A percentile compares a stretch with the other conserved stretches of the same genome.
Evolutionary conservation across 2,797 vertebrate genomes (phyloP).

Genomic region (Falco peregrinus): DNA sequence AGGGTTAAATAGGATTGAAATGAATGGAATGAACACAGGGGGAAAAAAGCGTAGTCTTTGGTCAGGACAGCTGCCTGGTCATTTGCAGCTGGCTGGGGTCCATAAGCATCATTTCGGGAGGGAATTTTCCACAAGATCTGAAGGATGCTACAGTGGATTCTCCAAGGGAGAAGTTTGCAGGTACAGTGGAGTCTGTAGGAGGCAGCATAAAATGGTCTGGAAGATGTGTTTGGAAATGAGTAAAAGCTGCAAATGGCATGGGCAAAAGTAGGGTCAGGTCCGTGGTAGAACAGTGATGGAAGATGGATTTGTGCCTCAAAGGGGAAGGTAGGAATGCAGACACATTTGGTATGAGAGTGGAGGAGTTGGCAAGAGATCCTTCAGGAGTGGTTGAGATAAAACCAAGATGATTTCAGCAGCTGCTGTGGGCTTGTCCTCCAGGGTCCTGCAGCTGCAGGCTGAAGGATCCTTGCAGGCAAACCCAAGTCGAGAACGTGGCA

Average conservation of each 20-base stretch:
- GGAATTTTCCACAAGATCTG: neutral
- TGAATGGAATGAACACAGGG: neutral
- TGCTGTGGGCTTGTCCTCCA: neutral
- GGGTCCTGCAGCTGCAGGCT: neutral
- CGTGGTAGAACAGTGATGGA: neutral
- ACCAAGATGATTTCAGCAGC: neutral
- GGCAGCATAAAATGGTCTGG: neutral
- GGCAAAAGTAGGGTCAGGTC: neutral
- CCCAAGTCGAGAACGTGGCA: rapidly evolving
- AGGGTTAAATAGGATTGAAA: neutral
- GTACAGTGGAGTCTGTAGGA: neutral
- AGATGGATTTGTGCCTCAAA: neutral
- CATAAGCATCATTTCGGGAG: neutral
- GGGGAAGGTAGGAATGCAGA: too few species aligned
- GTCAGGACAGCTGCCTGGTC: neutral
- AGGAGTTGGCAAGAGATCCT: neutral
- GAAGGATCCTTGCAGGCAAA: neutral
- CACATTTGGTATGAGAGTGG: neutral
- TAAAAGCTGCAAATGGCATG: neutral
- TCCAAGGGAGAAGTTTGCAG: neutral
- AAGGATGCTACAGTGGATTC: neutral
- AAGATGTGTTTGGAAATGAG: neutral
- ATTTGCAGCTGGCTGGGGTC: neutral
- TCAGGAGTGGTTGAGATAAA: neutral
- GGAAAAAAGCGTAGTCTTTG: neutral